phyloP scores from a whole-genome alignment of 2,797 vertebrate genomes.

The Takifugu ocellatus region DNA sequence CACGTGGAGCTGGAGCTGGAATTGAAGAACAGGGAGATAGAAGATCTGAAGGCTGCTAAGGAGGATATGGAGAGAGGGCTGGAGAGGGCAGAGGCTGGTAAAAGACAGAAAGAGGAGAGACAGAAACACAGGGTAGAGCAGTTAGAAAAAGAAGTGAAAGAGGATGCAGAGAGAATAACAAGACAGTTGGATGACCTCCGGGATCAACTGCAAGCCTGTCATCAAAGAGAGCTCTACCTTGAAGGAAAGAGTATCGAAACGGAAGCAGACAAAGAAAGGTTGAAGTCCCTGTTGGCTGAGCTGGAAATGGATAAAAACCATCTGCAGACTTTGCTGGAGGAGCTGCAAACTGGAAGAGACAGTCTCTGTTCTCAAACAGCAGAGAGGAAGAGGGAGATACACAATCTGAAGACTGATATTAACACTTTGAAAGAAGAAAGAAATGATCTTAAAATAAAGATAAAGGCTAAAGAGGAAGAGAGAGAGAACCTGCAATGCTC shows the following conservation, averaged over 20 bases:
- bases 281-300: slow-evolving; percentile 55
- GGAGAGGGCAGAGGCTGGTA: slow-evolving; percentile 54
- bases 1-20: slow-evolving; percentile 70
- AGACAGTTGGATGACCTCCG: slow-evolving; percentile 48
- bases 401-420: slow-evolving; percentile 43
- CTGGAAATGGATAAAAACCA: slow-evolving; percentile 61
- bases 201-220: slow-evolving; percentile 63
- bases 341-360: slow-evolving; percentile 44
- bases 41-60: slow-evolving; percentile 76
- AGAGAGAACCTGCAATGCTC: slow-evolving; percentile 27
- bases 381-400: slow-evolving; percentile 62
- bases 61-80: slow-evolving; percentile 74
- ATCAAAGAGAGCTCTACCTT: slow-evolving; percentile 60
- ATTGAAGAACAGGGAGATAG: slow-evolving; percentile 72
- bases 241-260: slow-evolving; percentile 61
- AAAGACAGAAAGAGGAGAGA: slow-evolving; percentile 62
- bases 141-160: slow-evolving; percentile 70
- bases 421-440: slow-evolving; percentile 50
- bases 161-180: slow-evolving; percentile 61
- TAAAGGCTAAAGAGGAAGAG: slow-evolving; percentile 63
- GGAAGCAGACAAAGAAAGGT: slow-evolving; percentile 63
- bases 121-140: slow-evolving; percentile 56
- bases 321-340: slow-evolving; percentile 67
- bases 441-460: slow-evolving; percentile 47
- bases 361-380: slow-evolving; percentile 50